phyloP scores from a whole-genome alignment of 2,888 invertebrate species.

The Hypomecis punctinalis region DNA sequence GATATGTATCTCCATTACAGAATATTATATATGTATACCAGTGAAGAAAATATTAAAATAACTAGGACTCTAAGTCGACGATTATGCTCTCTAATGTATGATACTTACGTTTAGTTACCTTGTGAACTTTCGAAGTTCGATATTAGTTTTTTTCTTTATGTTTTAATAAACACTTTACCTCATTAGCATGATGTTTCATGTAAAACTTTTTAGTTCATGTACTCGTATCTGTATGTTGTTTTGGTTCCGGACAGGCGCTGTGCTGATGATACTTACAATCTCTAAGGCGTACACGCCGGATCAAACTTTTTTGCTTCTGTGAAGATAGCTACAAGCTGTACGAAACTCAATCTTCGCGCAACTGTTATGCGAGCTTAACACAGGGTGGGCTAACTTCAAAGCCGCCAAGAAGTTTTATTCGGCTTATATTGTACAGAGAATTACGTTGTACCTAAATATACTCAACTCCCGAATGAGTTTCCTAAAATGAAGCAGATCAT shows the following conservation, averaged over 20 bases:
- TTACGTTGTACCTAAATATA: too few relatives aligned
- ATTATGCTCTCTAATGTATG: slow-evolving; percentile 67
- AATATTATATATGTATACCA: slow-evolving; percentile 66
- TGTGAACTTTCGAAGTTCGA: slow-evolving; percentile 81
- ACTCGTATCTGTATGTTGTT: slow-evolving; percentile 49
- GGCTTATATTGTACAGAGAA: too few relatives aligned
- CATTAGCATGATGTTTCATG: slow-evolving; percentile 77
- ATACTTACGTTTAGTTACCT: slow-evolving; percentile 82
- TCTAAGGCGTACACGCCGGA: neutral
- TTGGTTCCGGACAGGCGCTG: slow-evolving; percentile 28
- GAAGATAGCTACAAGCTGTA: neutral
- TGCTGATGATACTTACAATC: neutral
- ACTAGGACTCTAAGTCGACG: slow-evolving; percentile 80
- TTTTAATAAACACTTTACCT: slow-evolving; percentile 71
- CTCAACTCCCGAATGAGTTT: neutral
- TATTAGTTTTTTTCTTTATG: slow-evolving; percentile 68
- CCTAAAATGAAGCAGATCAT: slow-evolving; percentile 29
- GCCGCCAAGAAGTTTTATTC: too few relatives aligned
- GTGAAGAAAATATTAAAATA: slow-evolving; percentile 64
- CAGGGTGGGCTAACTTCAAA: too few relatives aligned
- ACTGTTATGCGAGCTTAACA: too few relatives aligned
- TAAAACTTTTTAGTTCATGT: slow-evolving; percentile 63
- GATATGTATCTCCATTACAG: slow-evolving; percentile 52
- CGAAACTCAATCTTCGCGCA: too few relatives aligned
- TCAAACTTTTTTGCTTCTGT: neutral